Evolutionary conservation across 2,888 invertebrate species (phyloP).

Genomic region (Cetonia aurata): DNA sequence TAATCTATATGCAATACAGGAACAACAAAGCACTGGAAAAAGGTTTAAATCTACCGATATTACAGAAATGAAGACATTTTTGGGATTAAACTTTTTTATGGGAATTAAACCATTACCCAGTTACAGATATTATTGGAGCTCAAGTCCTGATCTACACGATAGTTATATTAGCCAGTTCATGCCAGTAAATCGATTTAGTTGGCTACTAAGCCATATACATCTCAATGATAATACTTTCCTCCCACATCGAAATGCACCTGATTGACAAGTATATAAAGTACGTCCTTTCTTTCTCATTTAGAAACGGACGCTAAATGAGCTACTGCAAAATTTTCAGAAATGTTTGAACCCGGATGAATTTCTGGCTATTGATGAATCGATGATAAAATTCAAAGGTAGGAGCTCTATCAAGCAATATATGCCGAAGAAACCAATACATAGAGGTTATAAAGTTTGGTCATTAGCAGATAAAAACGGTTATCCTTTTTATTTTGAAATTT

Average conservation of each 20-base stretch:
- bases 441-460: slow-evolving; percentile 56
- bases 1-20: no score
- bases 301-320: slow-evolving; percentile 41
- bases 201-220: slow-evolving; percentile 48
- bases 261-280: slow-evolving; percentile 50
- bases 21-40: no score
- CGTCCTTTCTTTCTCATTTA: slow-evolving; percentile 39
- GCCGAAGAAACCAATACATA: slow-evolving; percentile 55
- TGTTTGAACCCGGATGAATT: slow-evolving; percentile 46
- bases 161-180: slow-evolving; percentile 16
- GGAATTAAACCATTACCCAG: background rate
- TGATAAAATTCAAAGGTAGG: slow-evolving; percentile 50
- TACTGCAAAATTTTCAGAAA: slow-evolving; percentile 47
- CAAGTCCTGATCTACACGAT: slow-evolving; percentile 14
- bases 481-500: slow-evolving; percentile 51
- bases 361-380: slow-evolving; percentile 51
- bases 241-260: slow-evolving; percentile 40
- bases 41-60: no score
- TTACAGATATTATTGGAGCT: slow-evolving; percentile 15
- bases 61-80: no score
- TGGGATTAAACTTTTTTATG: no score
- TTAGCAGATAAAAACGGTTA: slow-evolving; percentile 49
- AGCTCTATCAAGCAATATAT: no score
- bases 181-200: slow-evolving; percentile 40
- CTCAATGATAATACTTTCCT: slow-evolving; percentile 48